phyloP scores from a whole-genome alignment of 1,140 invertebrate genomes.

The Asobara japonica region DNA sequence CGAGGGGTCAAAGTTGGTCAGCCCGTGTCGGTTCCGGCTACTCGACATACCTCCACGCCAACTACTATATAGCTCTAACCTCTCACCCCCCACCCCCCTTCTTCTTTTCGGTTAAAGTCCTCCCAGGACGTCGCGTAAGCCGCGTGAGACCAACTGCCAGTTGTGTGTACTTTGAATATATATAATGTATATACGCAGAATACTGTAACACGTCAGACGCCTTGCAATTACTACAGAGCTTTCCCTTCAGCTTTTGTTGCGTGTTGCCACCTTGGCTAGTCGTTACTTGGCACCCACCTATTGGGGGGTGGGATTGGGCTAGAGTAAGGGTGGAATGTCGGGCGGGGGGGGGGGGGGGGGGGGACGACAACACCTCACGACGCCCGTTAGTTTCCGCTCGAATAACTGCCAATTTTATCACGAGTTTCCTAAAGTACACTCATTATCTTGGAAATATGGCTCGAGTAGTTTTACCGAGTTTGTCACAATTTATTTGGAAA shows the following conservation, averaged over 20 bases:
- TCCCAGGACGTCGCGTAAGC: not conserved
- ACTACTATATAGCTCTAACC: not conserved
- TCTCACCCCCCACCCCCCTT: not conserved
- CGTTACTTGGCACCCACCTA: constrained; percentile 2
- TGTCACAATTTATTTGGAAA: not conserved
- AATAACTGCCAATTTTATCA: constrained; percentile 3
- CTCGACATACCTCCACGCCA: constrained; percentile 18
- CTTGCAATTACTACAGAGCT: not conserved
- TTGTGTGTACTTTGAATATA: constrained; percentile 16
- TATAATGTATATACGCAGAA: not conserved
- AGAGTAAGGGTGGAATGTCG: no score
- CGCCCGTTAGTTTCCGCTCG: constrained; percentile 5
- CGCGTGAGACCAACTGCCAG: constrained; percentile 15
- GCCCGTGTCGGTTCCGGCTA: constrained; percentile 26
- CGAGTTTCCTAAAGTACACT: constrained; percentile 4
- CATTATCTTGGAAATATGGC: not conserved
- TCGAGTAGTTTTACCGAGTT: not conserved
- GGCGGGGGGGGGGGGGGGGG: not conserved
- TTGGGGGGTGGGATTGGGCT: not conserved
- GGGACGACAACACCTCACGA: not conserved
- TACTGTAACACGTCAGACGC: constrained; percentile 11
- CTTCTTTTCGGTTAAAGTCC: not conserved
- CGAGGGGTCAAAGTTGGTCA: constrained; percentile 21
- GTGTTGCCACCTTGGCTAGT: constrained; percentile 10
- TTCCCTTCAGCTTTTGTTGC: not conserved